phyloP scores from a whole-genome alignment of 1,140 invertebrate genomes.

The Hylyphantes graminicola region DNA sequence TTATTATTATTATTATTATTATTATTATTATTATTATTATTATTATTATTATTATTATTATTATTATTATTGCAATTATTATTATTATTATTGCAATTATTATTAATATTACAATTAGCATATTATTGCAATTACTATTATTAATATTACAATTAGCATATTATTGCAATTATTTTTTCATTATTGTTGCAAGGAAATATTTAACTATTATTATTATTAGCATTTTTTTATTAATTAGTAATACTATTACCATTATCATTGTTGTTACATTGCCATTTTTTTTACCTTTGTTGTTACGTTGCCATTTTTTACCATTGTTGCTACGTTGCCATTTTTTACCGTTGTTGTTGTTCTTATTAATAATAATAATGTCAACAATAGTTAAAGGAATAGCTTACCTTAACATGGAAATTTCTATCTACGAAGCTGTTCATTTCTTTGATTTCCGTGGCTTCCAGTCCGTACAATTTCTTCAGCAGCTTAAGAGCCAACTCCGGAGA shows the following conservation, averaged over 20 bases:
- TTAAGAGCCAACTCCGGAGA: not conserved
- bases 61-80: too few relatives aligned
- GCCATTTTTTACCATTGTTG: too few relatives aligned
- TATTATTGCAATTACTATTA: too few relatives aligned
- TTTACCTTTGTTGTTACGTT: not conserved
- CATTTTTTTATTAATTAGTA: not conserved
- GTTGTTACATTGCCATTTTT: not conserved
- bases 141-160: too few relatives aligned
- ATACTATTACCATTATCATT: not conserved
- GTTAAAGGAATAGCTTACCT: not conserved
- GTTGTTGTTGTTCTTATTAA: too few relatives aligned
- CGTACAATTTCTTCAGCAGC: not conserved
- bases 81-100: too few relatives aligned
- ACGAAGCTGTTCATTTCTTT: constrained; percentile 1
- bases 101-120: too few relatives aligned
- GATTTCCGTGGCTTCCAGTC: not conserved
- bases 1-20: not conserved
- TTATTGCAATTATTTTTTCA: too few relatives aligned
- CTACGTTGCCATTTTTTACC: not conserved
- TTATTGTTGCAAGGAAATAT: not conserved
- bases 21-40: too few relatives aligned
- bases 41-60: too few relatives aligned
- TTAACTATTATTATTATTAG: not conserved
- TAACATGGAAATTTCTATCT: not conserved
- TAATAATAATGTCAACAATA: not conserved